phyloP scores from a whole-genome alignment of 2,797 vertebrate species.

The Helicolenus hilgendorfi region DNA sequence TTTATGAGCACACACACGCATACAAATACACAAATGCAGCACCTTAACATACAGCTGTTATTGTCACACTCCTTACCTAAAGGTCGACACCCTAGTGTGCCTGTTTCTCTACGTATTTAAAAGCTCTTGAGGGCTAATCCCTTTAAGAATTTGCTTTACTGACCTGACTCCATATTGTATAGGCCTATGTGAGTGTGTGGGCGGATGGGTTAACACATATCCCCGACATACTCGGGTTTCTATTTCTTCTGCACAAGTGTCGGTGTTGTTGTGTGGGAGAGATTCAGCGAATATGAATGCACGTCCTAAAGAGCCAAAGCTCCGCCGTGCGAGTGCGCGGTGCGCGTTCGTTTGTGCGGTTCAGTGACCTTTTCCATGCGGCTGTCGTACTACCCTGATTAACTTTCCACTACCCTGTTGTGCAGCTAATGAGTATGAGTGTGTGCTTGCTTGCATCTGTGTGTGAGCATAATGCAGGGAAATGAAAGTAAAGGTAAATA shows the following conservation, averaged over 20 bases:
- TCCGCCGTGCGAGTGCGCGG: background rate
- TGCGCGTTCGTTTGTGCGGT: no score
- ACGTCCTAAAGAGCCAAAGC: background rate
- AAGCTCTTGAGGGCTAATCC: background rate
- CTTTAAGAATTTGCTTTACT: background rate
- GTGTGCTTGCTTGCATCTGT: background rate
- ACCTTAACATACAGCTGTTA: background rate
- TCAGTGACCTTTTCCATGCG: conserved; percentile 38
- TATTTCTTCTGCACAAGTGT: background rate
- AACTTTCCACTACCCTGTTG: conserved; percentile 64
- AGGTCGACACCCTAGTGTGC: background rate
- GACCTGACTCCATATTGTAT: background rate
- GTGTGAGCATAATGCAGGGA: background rate
- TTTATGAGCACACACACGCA: conserved; percentile 2
- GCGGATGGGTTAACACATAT: background rate
- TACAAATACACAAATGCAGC: background rate
- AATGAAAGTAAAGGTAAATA: conserved; percentile 30
- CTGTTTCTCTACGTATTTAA: background rate
- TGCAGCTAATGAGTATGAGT: conserved; percentile 39
- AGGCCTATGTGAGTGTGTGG: background rate
- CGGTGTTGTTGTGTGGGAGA: background rate
- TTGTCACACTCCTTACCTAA: background rate
- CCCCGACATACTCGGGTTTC: background rate
- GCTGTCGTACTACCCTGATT: conserved; percentile 64
- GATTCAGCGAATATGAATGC: background rate